These are phyloP conservation scores for Eupristina koningsbergeri DNA, from an alignment of 1,140 invertebrate species.

Conservation along the genomic window DNA sequence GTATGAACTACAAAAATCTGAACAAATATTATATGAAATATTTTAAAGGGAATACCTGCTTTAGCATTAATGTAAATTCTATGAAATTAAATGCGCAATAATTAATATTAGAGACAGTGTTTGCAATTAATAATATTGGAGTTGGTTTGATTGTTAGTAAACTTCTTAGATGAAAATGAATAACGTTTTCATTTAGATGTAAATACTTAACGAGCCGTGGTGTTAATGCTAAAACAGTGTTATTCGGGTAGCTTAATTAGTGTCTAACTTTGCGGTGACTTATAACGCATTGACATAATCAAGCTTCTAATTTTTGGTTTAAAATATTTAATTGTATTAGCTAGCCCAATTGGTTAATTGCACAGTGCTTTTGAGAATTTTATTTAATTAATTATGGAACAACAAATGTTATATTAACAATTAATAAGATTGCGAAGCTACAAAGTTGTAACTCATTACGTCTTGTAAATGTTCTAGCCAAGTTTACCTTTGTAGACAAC, in stretches of 20 bases:
- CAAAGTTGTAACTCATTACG: no score
- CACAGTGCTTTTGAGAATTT: no score
- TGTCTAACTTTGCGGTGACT: not conserved
- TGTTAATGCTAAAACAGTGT: not conserved
- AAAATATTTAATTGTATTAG: not conserved
- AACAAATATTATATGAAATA: not conserved
- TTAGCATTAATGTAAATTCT: not conserved
- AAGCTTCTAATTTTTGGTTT: not conserved
- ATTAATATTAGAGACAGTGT: not conserved
- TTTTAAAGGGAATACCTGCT: not conserved
- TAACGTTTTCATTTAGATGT: not conserved
- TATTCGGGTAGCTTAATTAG: slow-evolving; percentile 10
- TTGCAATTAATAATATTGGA: not conserved
- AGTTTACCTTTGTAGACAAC: not conserved
- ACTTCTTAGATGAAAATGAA: not conserved
- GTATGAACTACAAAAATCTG: no score
- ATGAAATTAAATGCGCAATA: no score
- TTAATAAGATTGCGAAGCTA: not conserved
- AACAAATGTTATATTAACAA: no score
- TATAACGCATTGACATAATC: not conserved
- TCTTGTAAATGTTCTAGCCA: not conserved
- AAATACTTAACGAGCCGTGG: not conserved
- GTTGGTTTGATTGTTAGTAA: not conserved
- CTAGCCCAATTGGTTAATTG: no score
- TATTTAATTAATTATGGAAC: no score